Conservation (phyloP, 2,888 invertebrate genomes). For the Epistrophe eligans region DNA sequence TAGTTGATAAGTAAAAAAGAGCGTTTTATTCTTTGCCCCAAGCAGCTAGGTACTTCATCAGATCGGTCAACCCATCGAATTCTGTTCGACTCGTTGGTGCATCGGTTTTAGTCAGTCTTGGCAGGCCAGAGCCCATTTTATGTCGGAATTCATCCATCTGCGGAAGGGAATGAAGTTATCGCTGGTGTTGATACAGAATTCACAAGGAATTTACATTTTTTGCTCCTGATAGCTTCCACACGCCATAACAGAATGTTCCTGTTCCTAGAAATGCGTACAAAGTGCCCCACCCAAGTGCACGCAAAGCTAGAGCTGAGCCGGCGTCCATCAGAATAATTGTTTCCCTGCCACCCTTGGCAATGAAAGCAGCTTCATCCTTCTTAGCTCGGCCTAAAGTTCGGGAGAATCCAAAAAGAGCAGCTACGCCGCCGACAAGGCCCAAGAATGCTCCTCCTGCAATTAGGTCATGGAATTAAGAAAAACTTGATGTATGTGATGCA, state of each 20-base stretch:
- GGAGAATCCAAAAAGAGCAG: constrained; percentile 92
- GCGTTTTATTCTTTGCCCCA: constrained; percentile 81
- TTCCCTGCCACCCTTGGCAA: constrained; percentile 89
- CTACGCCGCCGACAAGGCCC: constrained; percentile 86
- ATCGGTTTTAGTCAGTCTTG: constrained; percentile 90
- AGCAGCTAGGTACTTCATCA: constrained; percentile 90
- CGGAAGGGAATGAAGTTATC: neutral
- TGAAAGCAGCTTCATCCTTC: constrained; percentile 91
- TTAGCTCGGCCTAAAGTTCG: constrained; percentile 90
- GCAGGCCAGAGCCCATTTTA: constrained; percentile 91
- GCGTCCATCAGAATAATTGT: constrained; percentile 88
- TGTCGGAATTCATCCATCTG: constrained; percentile 92
- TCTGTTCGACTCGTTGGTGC: constrained; percentile 93
- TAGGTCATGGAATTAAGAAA: neutral
- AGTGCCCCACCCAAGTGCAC: constrained; percentile 95
- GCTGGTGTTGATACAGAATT: neutral
- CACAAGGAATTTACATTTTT: constrained; percentile 87
- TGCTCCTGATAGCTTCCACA: constrained; percentile 96
- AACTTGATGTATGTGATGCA: neutral
- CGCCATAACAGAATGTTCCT: constrained; percentile 90
- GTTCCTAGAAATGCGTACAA: constrained; percentile 94
- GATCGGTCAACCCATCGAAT: constrained; percentile 92
- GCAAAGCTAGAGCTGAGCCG: constrained; percentile 91
- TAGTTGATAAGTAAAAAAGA: constrained; percentile 27
- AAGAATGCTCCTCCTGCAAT: constrained; percentile 82